phyloP scores from a whole-genome alignment of 2,888 invertebrate species.

The Odontocerum albicorne region DNA sequence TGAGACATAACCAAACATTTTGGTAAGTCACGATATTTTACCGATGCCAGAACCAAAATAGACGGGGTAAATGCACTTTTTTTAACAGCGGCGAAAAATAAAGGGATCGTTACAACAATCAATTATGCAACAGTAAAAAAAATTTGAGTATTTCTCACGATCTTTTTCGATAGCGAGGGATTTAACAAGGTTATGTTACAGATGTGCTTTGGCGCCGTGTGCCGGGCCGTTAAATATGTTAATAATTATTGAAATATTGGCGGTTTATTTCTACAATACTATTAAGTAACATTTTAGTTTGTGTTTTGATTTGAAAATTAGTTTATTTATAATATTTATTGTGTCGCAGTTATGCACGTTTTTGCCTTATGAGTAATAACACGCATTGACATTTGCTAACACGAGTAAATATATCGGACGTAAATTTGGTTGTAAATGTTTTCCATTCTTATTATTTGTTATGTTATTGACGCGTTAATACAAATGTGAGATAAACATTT shows the following conservation, averaged over 20 bases:
- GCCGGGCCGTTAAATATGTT: conserved; percentile 16
- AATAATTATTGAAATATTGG: not conserved
- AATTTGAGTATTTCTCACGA: not conserved
- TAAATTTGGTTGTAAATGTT: too few relatives aligned
- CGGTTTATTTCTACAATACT: conserved; percentile 1
- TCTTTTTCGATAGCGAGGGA: too few relatives aligned
- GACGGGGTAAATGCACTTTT: conserved; percentile 24
- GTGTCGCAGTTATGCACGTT: too few relatives aligned
- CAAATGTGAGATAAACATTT: too few relatives aligned
- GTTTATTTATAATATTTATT: not conserved
- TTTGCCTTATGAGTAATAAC: too few relatives aligned
- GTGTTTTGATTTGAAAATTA: not conserved
- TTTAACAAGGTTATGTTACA: conserved; percentile 26
- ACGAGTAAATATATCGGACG: too few relatives aligned
- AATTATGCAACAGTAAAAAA: conserved; percentile 21
- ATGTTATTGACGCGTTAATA: too few relatives aligned
- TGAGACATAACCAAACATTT: conserved; percentile 30
- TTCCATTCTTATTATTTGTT: too few relatives aligned
- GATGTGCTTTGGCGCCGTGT: conserved; percentile 19
- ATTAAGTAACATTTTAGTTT: too few relatives aligned
- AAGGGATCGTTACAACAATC: conserved; percentile 8
- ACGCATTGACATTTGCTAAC: too few relatives aligned
- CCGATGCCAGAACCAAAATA: conserved; percentile 30
- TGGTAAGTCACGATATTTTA: conserved; percentile 19
- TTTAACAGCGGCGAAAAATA: conserved; percentile 11